Percentiles rank a stretch among this genome's conserved stretches.
Conservation (phyloP, 2,113 vertebrate species). For the Vidua chalybeata region DNA sequence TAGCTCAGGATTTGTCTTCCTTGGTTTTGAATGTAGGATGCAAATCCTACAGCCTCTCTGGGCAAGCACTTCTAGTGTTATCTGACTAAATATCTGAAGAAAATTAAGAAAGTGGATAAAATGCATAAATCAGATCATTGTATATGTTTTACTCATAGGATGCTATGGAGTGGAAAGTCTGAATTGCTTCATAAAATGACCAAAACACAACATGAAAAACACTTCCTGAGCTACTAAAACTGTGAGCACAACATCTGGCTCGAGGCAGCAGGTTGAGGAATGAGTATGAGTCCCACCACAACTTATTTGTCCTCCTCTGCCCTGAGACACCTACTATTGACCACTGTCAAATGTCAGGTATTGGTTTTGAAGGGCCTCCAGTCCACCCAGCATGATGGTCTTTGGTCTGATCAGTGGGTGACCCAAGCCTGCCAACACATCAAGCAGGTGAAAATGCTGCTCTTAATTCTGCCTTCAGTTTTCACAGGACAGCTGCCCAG, state of each 20-base stretch:
- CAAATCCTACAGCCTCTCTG: not conserved
- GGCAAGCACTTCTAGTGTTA: not conserved
- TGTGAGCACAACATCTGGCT: not conserved
- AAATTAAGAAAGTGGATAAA: not conserved
- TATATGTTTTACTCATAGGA: not conserved
- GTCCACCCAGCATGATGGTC: not conserved
- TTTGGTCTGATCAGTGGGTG: not conserved
- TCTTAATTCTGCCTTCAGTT: not conserved
- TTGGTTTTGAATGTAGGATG: not conserved
- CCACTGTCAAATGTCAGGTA: not conserved
- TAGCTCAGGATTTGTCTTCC: not conserved
- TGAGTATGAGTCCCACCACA: not conserved
- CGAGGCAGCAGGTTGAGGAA: not conserved
- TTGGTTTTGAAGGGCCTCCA: not conserved
- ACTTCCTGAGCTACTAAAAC: not conserved
- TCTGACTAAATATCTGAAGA: not conserved
- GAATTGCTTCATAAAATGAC: not conserved
- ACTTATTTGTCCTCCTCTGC: not conserved
- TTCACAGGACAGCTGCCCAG: slow-evolving; percentile 18
- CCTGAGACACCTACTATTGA: not conserved
- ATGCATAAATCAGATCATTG: not conserved
- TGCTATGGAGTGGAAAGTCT: not conserved
- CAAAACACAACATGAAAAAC: not conserved
- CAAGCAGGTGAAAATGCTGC: not conserved
- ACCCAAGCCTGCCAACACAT: not conserved